Evolutionary conservation across 2,888 invertebrate species (phyloP), one percentile per base, ranked within the genome.

Genomic region (Apodemia mormo): DNA sequence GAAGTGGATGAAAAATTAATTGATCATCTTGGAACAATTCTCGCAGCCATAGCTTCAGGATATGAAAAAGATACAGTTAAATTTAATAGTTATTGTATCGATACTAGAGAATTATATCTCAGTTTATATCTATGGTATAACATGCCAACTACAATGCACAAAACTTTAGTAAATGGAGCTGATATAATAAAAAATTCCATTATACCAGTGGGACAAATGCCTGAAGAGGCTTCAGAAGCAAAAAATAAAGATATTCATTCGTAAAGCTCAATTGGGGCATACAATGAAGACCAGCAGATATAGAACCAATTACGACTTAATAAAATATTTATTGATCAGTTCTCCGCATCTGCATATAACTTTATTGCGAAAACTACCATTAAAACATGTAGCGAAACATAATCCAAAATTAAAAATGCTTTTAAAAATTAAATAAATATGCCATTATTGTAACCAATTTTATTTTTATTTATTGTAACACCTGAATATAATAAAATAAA

Each of bases 361-460:
- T 58, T 58, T 30, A 58, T 30, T 58, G 30, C 3, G 58, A 58
- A 58, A 58, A 58, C 58, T 58, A 30, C 58, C 10, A 29, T 29
- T 29, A 29, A 30, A 58, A 58, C 30, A 58, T 29, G 9, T 58
- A 58, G 58, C 56, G 7, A 56, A 56, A 56, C 56, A 22, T 56
- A 56, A 56, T 8, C n/a, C n/a, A 56, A 56, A 56, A 56, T 56
- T 56, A 56, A 56, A 56, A 56, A 29, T 29, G 56, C 56, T 56
- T 22, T 22, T 29, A 22, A 56, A 56, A 56, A 56, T 56, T 56
- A 56, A 56, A 56, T 56, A 29, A 29, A 56, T 29, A 56, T 56
- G 1, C 8, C 29, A 56, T 56, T 56, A 56, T 56, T 29, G 56
- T 22, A 56, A 56, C 56, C 9, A 56, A 56, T 56, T 56, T 56